Evolutionary conservation across 2,113 vertebrate species (phyloP).

Genomic region (Paratilapia polleni): DNA sequence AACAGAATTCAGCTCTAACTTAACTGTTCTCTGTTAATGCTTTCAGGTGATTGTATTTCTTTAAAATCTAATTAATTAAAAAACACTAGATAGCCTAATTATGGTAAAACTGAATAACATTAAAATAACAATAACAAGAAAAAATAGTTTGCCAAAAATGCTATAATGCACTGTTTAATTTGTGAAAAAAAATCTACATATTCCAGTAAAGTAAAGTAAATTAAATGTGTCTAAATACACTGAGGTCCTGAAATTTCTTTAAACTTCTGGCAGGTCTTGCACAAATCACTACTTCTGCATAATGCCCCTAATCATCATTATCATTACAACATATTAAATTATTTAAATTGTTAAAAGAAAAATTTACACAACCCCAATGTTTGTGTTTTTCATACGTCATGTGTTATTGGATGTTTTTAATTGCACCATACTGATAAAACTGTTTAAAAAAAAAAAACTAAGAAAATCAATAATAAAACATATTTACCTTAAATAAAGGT

Average conservation of each 20-base stretch:
- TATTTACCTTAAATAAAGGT: background rate
- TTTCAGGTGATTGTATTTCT: background rate
- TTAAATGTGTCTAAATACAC: background rate
- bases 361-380: background rate
- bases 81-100: conserved; percentile 18
- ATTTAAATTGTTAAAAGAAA: background rate
- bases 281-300: background rate
- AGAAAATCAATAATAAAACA: background rate
- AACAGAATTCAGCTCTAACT: too few relatives aligned
- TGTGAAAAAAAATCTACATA: background rate
- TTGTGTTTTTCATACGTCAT: background rate
- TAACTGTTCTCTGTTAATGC: background rate
- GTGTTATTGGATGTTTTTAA: background rate
- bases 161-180: conserved; percentile 3
- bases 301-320: background rate
- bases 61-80: conserved; percentile 15
- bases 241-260: background rate
- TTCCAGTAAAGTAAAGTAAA: conserved; percentile 2
- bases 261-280: background rate
- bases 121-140: conserved; percentile 21
- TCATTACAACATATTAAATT: background rate
- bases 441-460: background rate
- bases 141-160: conserved; percentile 1
- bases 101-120: background rate
- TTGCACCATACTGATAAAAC: background rate